Percentiles rank a stretch among this genome's conserved stretches.
phyloP scores from a whole-genome alignment of 2,888 invertebrate genomes.

The Chymomyza caudatula region DNA sequence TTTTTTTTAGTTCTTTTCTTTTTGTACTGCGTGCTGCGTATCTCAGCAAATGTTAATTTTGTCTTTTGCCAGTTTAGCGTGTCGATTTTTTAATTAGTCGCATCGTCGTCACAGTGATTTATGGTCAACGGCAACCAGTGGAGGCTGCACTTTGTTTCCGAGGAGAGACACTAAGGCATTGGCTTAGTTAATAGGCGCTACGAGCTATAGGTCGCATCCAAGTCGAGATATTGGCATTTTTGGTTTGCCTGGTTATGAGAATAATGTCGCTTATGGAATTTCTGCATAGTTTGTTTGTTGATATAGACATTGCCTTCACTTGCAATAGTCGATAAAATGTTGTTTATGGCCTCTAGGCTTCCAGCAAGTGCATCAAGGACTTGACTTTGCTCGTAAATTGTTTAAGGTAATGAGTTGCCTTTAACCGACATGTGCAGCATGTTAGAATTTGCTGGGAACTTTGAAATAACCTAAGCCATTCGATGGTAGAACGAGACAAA shows the following conservation, averaged over 20 bases:
- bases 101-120: conserved; percentile 69
- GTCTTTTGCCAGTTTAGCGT: conserved; percentile 72
- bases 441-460: conserved; percentile 50
- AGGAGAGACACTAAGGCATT: conserved; percentile 38
- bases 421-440: conserved; percentile 19
- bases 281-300: conserved; percentile 46
- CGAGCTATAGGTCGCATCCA: conserved; percentile 8
- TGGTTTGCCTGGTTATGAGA: conserved; percentile 51
- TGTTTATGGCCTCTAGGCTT: conserved; percentile 52
- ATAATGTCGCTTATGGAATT: conserved; percentile 67
- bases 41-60: conserved; percentile 65
- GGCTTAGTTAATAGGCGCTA: conserved; percentile 69
- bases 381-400: conserved; percentile 35
- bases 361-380: conserved; percentile 7
- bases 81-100: conserved; percentile 73
- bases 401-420: conserved; percentile 52
- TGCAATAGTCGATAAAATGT: conserved; percentile 49
- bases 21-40: not conserved
- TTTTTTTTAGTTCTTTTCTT: not conserved
- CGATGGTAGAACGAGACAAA: no score
- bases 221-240: conserved; percentile 5
- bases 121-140: conserved; percentile 42
- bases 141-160: conserved; percentile 46
- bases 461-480: not conserved
- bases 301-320: conserved; percentile 17